Base-by-base conservation (phyloP, 2,113 vertebrate species). In the Otus sunia region DNA sequence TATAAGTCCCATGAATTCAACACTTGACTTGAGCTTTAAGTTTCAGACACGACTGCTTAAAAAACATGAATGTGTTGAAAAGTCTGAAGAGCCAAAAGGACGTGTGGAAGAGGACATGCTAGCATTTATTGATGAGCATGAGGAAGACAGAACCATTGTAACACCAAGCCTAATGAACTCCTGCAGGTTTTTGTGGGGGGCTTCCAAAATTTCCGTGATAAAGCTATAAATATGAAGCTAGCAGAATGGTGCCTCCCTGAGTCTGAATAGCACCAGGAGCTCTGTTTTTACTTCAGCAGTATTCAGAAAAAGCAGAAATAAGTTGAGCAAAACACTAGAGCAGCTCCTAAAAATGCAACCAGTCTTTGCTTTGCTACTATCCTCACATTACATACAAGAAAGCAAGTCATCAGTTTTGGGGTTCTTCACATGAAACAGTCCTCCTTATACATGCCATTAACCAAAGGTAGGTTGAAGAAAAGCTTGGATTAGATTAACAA, bases 31-130 rank as follows among this genome's bases (percentile, higher is more conserved):
- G 21, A 52, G 41, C 36, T 41, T 47, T 19, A 47, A 52, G 30
- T 63, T 74, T 23, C 66, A 60, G 80, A 25, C 45, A 3, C 0
- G 7, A 36, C 29, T 27, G 17, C 53, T n/a, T 53, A 88, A 83
- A n/a, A 78, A 36, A 30, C 41, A 50, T 0, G 10, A 52, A 63
- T 5, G 11, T 2, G 2, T 0, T 49, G 50, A 29, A 52, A 53
- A 41, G 11, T 9, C 43, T 36, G 16, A 53, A 41, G 50, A 85
- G 37, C 56, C 68, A n/a, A 64, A 71, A 34, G 49, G 22, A 64
- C 4, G 2, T 0, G 4, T 12, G 30, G 37, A 79, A 92, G 55
- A 63, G 34, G 36, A n/a, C 5, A 17, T 22, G 34, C 37, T 52
- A 34, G 45, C 27, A 52, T 45, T 43, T 36, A 50, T 2, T 29